Percentiles rank a stretch among this genome's conserved stretches.
phyloP scores from a whole-genome alignment of 2,797 vertebrate species.

The Gastrophryne carolinensis region DNA sequence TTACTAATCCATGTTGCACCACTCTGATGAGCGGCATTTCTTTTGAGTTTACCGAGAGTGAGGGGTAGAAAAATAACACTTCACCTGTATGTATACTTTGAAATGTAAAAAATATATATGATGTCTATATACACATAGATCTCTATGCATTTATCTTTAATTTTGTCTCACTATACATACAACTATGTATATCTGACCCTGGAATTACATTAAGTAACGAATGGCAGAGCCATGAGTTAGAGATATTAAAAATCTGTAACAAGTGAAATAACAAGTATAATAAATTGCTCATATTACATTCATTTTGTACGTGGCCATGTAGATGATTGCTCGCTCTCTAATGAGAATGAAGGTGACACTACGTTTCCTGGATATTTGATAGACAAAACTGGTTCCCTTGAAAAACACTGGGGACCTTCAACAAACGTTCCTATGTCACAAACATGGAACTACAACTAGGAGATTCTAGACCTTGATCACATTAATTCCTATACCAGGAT shows the following conservation, averaged over 20 bases:
- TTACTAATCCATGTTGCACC: conserved; percentile 31
- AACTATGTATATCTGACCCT: conserved; percentile 45
- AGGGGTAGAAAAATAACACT: conserved; percentile 52
- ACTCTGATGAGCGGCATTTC: conserved; percentile 6
- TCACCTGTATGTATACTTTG: conserved; percentile 49
- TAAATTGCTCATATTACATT: conserved; percentile 43
- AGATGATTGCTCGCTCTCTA: conserved; percentile 13
- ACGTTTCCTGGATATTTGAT: conserved; percentile 14
- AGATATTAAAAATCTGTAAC: conserved; percentile 38
- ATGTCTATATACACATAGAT: conserved; percentile 53
- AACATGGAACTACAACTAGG: conserved; percentile 30
- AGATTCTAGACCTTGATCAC: conserved; percentile 25
- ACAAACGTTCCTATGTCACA: conserved; percentile 38
- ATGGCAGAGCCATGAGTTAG: conserved; percentile 40
- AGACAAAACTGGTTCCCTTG: not conserved
- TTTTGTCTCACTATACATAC: conserved; percentile 44
- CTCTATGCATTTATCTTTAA: conserved; percentile 20
- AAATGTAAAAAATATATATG: conserved; percentile 54
- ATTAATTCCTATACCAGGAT: conserved; percentile 50
- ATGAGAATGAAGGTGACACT: not conserved
- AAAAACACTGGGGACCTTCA: conserved; percentile 16
- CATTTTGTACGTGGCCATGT: conserved; percentile 41
- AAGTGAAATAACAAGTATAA: conserved; percentile 34
- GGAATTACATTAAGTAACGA: conserved; percentile 37
- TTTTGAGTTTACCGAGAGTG: conserved; percentile 34